phyloP scores from a whole-genome alignment of 2,113 vertebrate species.

The Lepidothrix coronata region DNA sequence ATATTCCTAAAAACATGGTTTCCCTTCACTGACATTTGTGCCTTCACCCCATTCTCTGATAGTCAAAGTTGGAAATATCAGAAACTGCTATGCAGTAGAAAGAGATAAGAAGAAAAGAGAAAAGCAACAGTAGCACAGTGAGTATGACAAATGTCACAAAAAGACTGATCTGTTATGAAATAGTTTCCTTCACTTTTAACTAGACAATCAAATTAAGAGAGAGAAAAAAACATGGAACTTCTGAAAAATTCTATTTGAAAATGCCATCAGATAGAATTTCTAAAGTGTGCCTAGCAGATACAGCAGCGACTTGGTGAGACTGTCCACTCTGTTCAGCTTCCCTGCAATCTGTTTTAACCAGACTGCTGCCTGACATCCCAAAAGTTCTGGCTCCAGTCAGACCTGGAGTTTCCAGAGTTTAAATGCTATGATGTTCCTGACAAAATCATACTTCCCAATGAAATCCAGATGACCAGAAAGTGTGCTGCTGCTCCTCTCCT shows the following conservation, averaged over 20 bases:
- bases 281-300: not conserved
- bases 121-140: not conserved
- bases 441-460: not conserved
- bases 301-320: not conserved
- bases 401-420: not conserved
- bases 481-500: not conserved
- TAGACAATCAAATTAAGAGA: not conserved
- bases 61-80: not conserved
- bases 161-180: not conserved
- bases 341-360: not conserved
- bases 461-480: not conserved
- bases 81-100: not conserved
- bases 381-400: not conserved
- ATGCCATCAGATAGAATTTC: not conserved
- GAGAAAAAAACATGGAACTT: not conserved
- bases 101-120: not conserved
- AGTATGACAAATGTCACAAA: not conserved
- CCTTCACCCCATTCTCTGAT: not conserved
- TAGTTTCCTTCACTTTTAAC: not conserved
- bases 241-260: not conserved
- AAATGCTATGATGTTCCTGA: not conserved
- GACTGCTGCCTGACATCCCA: not conserved
- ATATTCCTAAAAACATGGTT: not conserved
- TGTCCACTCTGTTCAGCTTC: not conserved
- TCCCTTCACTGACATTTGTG: not conserved